Conservation (phyloP, 2,113 vertebrate species). For the Coptodon bakossiorum region DNA sequence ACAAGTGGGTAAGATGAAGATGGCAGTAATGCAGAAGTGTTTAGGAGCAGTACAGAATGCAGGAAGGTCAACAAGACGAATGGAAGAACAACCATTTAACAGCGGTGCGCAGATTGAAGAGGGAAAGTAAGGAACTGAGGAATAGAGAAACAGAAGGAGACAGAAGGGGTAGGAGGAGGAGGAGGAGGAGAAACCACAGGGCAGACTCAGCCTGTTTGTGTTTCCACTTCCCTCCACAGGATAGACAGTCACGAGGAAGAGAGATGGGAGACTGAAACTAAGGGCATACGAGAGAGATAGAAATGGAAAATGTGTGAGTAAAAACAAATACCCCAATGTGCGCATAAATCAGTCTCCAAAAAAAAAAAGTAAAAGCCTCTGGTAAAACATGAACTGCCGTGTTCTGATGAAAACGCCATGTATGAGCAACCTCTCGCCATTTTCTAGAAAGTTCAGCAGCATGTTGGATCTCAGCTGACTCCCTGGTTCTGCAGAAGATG, state of each 20-base stretch:
- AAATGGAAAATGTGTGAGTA: slow-evolving; percentile 39
- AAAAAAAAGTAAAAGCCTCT: neutral
- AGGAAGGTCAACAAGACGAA: neutral
- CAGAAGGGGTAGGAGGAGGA: neutral
- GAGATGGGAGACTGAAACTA: neutral
- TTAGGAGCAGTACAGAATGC: neutral
- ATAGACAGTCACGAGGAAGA: slow-evolving; percentile 46
- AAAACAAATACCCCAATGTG: neutral
- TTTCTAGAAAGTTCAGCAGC: neutral
- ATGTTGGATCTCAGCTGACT: neutral
- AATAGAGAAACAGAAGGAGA: neutral
- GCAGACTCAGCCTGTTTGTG: slow-evolving; percentile 61
- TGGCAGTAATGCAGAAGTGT: neutral
- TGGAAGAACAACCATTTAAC: neutral
- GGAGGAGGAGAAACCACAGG: slow-evolving; percentile 42
- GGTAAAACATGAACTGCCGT: neutral
- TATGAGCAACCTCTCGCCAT: neutral
- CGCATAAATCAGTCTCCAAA: neutral
- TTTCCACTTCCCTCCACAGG: slow-evolving; percentile 54
- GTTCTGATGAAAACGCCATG: slow-evolving; percentile 10
- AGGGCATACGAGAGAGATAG: neutral
- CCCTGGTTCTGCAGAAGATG: neutral
- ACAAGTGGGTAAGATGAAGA: neutral
- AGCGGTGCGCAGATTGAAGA: neutral
- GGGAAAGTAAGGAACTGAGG: neutral